phyloP scores from a whole-genome alignment of 1,140 invertebrate species.

The Littorina saxatilis region DNA sequence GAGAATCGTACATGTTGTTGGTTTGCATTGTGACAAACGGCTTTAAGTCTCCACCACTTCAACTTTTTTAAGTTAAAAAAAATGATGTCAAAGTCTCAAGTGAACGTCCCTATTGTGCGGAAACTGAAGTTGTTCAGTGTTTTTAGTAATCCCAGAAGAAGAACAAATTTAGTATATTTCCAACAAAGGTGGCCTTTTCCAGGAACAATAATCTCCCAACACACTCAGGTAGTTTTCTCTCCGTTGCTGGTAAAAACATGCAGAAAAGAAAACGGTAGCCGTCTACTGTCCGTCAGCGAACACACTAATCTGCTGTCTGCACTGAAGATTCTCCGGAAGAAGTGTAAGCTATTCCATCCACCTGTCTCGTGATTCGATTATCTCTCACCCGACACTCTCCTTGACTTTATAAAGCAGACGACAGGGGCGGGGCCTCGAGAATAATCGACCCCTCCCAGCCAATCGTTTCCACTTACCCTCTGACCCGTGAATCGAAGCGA shows the following conservation, averaged over 20 bases:
- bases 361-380: conserved; percentile 3
- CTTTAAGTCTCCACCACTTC: neutral
- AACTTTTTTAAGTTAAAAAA: neutral
- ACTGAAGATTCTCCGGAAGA: no score
- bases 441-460: neutral
- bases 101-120: neutral
- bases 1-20: conserved; percentile 15
- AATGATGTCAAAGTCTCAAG: neutral
- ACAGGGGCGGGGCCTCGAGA: conserved; percentile 6
- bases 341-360: no score
- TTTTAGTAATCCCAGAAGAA: no score
- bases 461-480: neutral
- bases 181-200: no score
- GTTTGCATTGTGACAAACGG: conserved; percentile 39
- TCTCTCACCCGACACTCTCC: neutral
- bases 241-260: no score
- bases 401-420: conserved; percentile 27
- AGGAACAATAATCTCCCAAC: no score
- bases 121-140: neutral
- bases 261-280: no score
- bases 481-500: conserved; percentile 21
- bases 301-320: no score
- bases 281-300: no score
- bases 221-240: no score
- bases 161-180: no score